Conservation (phyloP, 2,888 invertebrate genomes). For the Parasteatoda lunata region DNA sequence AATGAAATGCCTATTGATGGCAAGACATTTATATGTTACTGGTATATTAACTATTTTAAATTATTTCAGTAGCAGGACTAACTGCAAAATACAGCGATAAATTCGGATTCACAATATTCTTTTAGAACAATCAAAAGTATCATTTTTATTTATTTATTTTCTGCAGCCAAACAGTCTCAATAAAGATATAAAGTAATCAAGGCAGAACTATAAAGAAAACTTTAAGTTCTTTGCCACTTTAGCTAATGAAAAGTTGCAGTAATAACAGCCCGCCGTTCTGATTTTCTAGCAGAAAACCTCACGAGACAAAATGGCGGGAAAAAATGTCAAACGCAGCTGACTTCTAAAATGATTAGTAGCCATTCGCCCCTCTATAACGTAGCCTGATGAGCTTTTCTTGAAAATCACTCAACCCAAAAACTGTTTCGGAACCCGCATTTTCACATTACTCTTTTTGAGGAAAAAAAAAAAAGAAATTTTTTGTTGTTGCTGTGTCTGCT, state of each 20-base stretch:
- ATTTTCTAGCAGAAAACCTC: conserved; percentile 11
- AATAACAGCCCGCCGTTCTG: conserved; percentile 30
- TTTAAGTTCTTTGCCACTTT: conserved; percentile 33
- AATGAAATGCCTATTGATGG: no score
- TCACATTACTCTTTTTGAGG: conserved; percentile 43
- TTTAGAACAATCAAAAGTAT: no score
- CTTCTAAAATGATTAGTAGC: conserved; percentile 65
- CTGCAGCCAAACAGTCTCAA: background rate
- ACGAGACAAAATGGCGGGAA: conserved; percentile 49
- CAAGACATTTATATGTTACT: no score
- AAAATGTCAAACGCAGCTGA: conserved; percentile 65
- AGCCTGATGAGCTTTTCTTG: conserved; percentile 50
- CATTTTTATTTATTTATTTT: background rate
- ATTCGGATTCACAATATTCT: no score
- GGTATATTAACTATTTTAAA: no score
- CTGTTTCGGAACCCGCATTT: conserved; percentile 54
- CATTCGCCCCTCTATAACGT: conserved; percentile 36
- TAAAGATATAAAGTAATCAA: conserved; percentile 6
- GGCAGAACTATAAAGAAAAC: conserved; percentile 8
- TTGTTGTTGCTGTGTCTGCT: background rate
- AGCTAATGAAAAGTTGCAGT: conserved; percentile 56
- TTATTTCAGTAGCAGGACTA: no score
- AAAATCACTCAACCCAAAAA: conserved; percentile 60
- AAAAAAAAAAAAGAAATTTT: background rate
- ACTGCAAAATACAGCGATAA: no score